A percentile compares a stretch with the other conserved stretches of the same genome.
Conservation (phyloP, 2,888 invertebrate species). For the Synanthedon formicaeformis region DNA sequence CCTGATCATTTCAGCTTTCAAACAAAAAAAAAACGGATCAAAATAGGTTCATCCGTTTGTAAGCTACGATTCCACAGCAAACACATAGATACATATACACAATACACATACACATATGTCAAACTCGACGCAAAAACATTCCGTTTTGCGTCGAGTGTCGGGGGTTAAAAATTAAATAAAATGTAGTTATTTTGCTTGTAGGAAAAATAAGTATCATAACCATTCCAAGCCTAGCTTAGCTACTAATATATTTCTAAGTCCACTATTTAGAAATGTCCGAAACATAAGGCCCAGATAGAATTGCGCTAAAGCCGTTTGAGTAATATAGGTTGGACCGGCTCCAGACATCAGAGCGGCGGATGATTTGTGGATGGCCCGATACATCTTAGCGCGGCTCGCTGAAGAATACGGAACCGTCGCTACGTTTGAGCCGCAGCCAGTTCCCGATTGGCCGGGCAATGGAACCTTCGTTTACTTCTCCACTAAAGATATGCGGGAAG, state of each 20-base stretch:
- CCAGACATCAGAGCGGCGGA: slow-evolving; percentile 85
- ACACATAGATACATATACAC: too few species aligned
- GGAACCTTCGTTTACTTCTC: slow-evolving; percentile 93
- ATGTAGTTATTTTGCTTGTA: too few species aligned
- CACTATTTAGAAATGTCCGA: background rate
- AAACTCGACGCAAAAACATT: too few species aligned
- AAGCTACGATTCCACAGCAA: too few species aligned
- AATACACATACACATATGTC: too few species aligned
- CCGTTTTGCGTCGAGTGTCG: too few species aligned
- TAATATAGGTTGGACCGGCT: slow-evolving; percentile 83
- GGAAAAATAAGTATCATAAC: background rate
- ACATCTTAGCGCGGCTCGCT: slow-evolving; percentile 84
- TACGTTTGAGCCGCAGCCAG: slow-evolving; percentile 77
- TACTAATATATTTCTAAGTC: background rate
- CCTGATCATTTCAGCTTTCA: too few species aligned
- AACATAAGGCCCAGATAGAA: background rate
- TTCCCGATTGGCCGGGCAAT: slow-evolving; percentile 90
- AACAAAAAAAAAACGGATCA: too few species aligned
- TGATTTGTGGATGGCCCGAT: slow-evolving; percentile 90
- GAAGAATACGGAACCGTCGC: slow-evolving; percentile 87
- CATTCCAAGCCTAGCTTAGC: background rate
- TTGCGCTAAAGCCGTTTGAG: background rate
- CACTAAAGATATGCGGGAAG: slow-evolving; percentile 85
- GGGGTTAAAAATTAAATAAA: too few species aligned
- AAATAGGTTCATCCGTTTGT: too few species aligned